These are phyloP conservation scores for Forficula auricularia DNA, from an alignment of 1,140 invertebrate species.

Conservation along the genomic window DNA sequence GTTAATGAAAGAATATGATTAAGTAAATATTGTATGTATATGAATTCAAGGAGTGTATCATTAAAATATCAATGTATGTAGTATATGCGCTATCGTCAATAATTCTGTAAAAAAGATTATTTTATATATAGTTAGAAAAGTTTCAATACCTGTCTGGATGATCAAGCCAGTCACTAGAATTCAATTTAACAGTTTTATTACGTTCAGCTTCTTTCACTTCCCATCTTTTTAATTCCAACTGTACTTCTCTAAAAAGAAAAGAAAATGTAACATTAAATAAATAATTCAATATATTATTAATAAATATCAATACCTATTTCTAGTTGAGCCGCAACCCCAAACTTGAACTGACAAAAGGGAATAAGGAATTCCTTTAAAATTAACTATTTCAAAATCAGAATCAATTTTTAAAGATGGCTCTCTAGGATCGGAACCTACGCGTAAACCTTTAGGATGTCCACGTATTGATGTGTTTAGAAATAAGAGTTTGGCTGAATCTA, in stretches of 20 bases:
- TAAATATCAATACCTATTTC: conserved; percentile 1
- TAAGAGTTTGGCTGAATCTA: conserved; percentile 59
- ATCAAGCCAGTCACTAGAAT: conserved; percentile 71
- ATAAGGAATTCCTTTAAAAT: conserved; percentile 40
- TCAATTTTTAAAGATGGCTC: conserved; percentile 55
- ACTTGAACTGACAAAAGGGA: conserved; percentile 36
- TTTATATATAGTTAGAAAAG: no score
- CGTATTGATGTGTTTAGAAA: conserved; percentile 68
- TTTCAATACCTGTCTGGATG: conserved; percentile 61
- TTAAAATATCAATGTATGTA: no score
- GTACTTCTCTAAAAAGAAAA: conserved; percentile 41
- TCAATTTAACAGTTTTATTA: conserved; percentile 60
- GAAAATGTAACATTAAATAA: conserved; percentile 1
- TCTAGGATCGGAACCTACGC: conserved; percentile 59
- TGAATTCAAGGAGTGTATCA: no score
- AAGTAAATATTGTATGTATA: no score
- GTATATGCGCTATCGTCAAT: no score
- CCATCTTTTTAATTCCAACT: conserved; percentile 79
- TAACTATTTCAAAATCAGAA: conserved; percentile 45
- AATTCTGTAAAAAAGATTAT: no score
- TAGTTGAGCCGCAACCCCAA: conserved; percentile 24
- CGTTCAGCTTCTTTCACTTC: conserved; percentile 71
- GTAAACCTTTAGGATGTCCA: conserved; percentile 66
- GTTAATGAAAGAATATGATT: no score
- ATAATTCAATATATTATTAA: conserved; percentile 3